Percentiles rank a stretch among this genome's conserved stretches.
Evolutionary conservation across 2,888 invertebrate species (phyloP).

Genomic region (Ditula angustiorana): DNA sequence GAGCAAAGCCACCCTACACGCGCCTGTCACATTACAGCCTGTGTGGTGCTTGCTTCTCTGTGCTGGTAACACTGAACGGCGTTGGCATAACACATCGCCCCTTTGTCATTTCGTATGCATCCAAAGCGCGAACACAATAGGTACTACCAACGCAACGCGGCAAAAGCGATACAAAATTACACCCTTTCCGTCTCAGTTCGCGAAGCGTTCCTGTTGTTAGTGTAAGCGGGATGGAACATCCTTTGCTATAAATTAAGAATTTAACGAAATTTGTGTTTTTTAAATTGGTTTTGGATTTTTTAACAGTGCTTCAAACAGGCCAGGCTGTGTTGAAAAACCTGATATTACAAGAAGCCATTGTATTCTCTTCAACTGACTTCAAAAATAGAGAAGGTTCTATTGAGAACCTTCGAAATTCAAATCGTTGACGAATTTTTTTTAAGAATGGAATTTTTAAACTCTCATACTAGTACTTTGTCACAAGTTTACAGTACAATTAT

Average conservation of each 20-base stretch:
- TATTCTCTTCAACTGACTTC: too few relatives aligned
- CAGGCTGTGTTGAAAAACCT: constrained; percentile 3
- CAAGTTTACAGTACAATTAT: too few relatives aligned
- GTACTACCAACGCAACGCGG: constrained; percentile 18
- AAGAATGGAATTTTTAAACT: too few relatives aligned
- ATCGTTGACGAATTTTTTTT: too few relatives aligned
- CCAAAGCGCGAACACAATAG: constrained; percentile 21
- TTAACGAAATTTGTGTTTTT: constrained; percentile 7
- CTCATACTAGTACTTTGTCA: too few relatives aligned
- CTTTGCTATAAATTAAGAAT: background rate
- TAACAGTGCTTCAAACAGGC: constrained; percentile 5
- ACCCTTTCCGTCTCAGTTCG: constrained; percentile 30
- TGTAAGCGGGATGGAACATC: background rate
- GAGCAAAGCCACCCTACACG: constrained; percentile 25
- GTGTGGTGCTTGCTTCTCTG: constrained; percentile 25
- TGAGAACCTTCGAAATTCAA: too few relatives aligned
- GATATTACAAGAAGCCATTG: background rate
- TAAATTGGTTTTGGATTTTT: constrained; percentile 27
- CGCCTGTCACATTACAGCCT: constrained; percentile 33
- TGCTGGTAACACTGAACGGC: constrained; percentile 15
- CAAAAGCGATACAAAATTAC: constrained; percentile 19
- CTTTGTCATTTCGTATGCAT: constrained; percentile 35
- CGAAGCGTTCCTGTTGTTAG: background rate
- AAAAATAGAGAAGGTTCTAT: too few relatives aligned
- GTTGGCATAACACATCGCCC: constrained; percentile 26